Evolutionary conservation across 2,113 vertebrate genomes (phyloP), one percentile per base, ranked within the genome.

Genomic region (Eulacestoma nigropectus): DNA sequence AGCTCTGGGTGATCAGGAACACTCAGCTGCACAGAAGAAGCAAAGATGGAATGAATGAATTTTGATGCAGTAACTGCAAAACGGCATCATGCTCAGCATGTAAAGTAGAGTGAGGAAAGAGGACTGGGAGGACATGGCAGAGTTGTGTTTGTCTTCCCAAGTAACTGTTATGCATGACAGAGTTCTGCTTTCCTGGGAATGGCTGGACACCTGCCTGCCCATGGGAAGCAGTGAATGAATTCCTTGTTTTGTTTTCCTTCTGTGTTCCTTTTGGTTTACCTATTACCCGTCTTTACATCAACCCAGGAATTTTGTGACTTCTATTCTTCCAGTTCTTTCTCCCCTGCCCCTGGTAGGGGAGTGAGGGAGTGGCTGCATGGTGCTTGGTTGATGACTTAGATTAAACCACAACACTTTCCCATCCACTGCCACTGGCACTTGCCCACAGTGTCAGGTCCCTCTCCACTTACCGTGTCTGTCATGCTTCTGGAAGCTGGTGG

Each of bases 391-490:
- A 18, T 50, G 8, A 13, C 42, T 88, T 64, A 33, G 27, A 7
- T 50, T 81, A 65, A 88, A 65, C 12, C 22, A 80, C 42, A 37
- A 32, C 14, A 42, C 18, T 4, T 10, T 33, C 18, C 33, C 32
- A 50, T 29, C 37, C 32, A 19, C 32, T 64, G 50, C 49, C 32
- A 21, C 32, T 33, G 22, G 18, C 26, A 27, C 4, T 16, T 50
- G 32, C 50, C 50, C 35, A 33, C 32, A 73, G 15, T 33, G 15
- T 27, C 37, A 50, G 26, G 42, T 73, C 18, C 22, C 15, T 57
- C 35, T 80, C 35, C 0, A 0, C 10, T 57, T 73, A 33, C 50
- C 12, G 29, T 16, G 6, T 35, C 17, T 73, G 57, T 26, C 11
- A 16, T 50, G 35, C 26, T 65, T 57, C 50, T 80, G 76, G 76